Base-by-base conservation (phyloP, 92 coral and sea anemone genomes). In the Zoanthus sociatus region DNA sequence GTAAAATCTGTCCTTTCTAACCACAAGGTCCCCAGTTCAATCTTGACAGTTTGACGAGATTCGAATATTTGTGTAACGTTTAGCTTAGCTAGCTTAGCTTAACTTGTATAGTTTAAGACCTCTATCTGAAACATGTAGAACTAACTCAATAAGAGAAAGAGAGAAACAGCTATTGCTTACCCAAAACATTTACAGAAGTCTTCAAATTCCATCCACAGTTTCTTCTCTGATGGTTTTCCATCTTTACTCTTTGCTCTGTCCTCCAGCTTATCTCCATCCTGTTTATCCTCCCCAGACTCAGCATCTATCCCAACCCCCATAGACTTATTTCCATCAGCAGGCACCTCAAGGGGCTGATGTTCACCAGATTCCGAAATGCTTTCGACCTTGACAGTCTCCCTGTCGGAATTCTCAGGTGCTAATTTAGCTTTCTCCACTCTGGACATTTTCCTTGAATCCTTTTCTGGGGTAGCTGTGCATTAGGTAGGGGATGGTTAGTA, bases 151-250 rank as follows among this genome's bases (percentile, higher is more conserved):
- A 3, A 50, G 12, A 50, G 55, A 11, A 5, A 50, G 14, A 44
- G 42, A 33, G 21, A 42, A 31, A 82, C 33, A 15, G 56, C 11
- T 64, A 45, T 7, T 16, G 47, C 93, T 92, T 14, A 96, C 99
- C 97, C 91, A 88, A 97, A 97, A 78, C 99, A 93, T 90, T 95
- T 97, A 88, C 99, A 97, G 84, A 97, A 97, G 83, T 97, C 99
- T n/a, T 90, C 98, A 91, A 90, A 97, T 14, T 97, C 99, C 89
- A 97, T 95, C 99, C 99, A 97, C 63, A 97, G 82, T 88, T 95
- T 95, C 92, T 92, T 97, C 45, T 95, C 98, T 67, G 92, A 93
- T n/a, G 66, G 86, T 42, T 75, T 83, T 71, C 89, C 90, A 10
- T 89, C 94, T 73, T 88, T 96, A 20, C 31, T 21, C 13, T 87